Evolutionary conservation across 2,888 invertebrate genomes (phyloP).

Genomic region (Maniola hyperantus): DNA sequence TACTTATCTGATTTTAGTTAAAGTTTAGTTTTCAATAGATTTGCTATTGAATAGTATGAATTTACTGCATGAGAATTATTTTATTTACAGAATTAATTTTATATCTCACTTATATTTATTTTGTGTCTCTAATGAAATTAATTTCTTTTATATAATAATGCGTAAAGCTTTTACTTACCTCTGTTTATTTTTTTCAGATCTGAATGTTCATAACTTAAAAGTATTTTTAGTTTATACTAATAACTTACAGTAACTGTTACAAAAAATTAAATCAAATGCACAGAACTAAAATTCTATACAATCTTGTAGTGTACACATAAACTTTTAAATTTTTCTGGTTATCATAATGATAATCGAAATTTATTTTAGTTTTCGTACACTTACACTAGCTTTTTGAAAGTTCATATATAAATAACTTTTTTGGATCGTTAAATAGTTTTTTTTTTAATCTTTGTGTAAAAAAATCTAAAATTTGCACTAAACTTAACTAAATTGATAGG

Average conservation of each 20-base stretch:
- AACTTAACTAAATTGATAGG: background rate
- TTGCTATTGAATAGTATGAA: background rate
- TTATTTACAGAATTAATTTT: background rate
- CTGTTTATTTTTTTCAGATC: too few species aligned
- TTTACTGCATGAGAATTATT: background rate
- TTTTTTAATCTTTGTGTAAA: background rate
- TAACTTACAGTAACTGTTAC: background rate
- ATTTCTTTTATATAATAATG: background rate
- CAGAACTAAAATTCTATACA: background rate
- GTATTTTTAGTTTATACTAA: too few species aligned
- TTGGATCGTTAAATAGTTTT: too few species aligned
- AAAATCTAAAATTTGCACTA: background rate
- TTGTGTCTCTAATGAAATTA: background rate
- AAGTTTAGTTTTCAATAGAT: background rate
- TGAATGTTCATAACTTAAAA: too few species aligned
- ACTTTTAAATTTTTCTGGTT: slow-evolving; percentile 15
- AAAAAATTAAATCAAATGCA: background rate
- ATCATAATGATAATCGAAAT: slow-evolving; percentile 21
- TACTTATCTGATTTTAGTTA: slow-evolving; percentile 3
- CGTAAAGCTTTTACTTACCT: background rate
- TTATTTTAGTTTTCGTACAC: slow-evolving; percentile 14
- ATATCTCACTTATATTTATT: background rate
- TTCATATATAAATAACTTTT: too few species aligned
- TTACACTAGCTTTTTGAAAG: background rate
- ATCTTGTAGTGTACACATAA: background rate